Evolutionary conservation across 2,113 vertebrate species (phyloP).

Genomic region (Rhineura floridana): DNA sequence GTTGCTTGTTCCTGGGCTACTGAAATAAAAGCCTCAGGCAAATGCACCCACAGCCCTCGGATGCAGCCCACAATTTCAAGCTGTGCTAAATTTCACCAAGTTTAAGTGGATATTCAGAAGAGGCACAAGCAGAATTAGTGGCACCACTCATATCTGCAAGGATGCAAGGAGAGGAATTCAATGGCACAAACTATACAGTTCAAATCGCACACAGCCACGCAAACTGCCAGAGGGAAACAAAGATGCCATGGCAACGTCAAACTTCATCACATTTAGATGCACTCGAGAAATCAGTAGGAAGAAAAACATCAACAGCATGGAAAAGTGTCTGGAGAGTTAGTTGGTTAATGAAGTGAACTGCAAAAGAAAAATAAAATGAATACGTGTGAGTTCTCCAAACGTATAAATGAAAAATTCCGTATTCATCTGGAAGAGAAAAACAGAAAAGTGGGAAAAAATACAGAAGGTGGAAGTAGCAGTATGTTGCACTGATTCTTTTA

Average conservation of each 20-base stretch:
- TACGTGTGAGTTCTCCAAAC: constrained; percentile 63
- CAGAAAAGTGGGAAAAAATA: not conserved
- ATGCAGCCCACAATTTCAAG: not conserved
- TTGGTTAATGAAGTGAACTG: constrained; percentile 42
- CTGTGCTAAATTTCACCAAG: not conserved
- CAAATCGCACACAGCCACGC: not conserved
- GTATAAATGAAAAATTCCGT: constrained; percentile 67
- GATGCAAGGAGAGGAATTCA: not conserved
- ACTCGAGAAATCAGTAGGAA: constrained; percentile 15
- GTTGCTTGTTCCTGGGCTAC: not conserved
- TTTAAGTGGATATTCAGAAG: not conserved
- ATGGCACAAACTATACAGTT: not conserved
- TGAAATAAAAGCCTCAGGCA: not conserved
- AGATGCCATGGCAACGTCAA: constrained; percentile 3
- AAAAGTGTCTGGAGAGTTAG: constrained; percentile 32
- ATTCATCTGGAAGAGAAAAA: constrained; percentile 65
- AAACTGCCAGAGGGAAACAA: not conserved
- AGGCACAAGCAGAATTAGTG: not conserved
- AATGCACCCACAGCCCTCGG: no score
- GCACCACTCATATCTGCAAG: not conserved
- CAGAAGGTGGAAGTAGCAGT: constrained; percentile 27
- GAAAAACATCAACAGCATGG: constrained; percentile 6
- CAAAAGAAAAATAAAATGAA: constrained; percentile 29
- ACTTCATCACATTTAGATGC: constrained; percentile 17
- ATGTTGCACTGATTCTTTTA: not conserved